Conservation (phyloP, 1,140 invertebrate genomes). For the Drosophila sp. region DNA sequence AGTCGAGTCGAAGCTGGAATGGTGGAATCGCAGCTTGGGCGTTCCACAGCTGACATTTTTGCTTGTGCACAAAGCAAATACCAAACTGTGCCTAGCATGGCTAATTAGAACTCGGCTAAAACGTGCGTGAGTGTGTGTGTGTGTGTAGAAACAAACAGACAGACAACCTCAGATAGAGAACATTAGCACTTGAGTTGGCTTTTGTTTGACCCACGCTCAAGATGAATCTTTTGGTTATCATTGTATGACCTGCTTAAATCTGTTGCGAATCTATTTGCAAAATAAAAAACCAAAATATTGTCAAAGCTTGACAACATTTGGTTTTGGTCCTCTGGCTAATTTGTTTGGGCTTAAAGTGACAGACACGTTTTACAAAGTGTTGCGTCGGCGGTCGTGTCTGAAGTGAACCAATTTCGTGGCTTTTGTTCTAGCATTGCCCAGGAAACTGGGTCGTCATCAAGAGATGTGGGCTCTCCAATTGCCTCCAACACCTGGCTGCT, state of each 20-base stretch:
- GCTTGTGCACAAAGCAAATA: constrained; percentile 73
- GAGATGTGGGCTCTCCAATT: neutral
- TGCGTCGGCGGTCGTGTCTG: constrained; percentile 45
- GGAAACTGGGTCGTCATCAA: constrained; percentile 37
- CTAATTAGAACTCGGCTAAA: constrained; percentile 70
- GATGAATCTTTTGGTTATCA: constrained; percentile 36
- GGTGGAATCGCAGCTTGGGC: neutral
- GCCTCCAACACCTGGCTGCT: constrained; percentile 57
- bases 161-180: constrained; percentile 15
- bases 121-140: constrained; percentile 17
- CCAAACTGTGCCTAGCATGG: constrained; percentile 75
- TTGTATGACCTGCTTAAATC: constrained; percentile 19
- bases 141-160: constrained; percentile 16
- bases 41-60: constrained; percentile 72
- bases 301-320: constrained; percentile 49
- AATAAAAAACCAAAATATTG: constrained; percentile 39
- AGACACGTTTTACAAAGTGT: constrained; percentile 59
- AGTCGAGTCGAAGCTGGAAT: constrained; percentile 12
- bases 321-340: constrained; percentile 25
- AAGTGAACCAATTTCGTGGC: constrained; percentile 54
- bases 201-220: constrained; percentile 56
- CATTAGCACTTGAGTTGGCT: constrained; percentile 30
- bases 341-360: constrained; percentile 68
- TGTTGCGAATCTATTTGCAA: constrained; percentile 73
- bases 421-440: constrained; percentile 42